Evolutionary conservation across 2,113 vertebrate species (phyloP).

Genomic region (Bucco capensis): DNA sequence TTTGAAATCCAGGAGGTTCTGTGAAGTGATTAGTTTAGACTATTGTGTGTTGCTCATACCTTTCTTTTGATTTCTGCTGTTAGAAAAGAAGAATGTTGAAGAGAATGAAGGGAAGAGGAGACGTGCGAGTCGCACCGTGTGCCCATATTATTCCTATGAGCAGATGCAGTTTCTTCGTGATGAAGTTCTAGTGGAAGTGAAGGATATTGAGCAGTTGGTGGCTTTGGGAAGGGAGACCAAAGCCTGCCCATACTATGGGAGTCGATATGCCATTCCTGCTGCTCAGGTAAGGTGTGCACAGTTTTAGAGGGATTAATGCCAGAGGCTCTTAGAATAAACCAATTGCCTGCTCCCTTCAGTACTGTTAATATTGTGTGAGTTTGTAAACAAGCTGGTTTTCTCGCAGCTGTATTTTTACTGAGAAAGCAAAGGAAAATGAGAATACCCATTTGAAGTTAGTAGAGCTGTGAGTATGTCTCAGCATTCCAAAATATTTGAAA

Average conservation of each 20-base stretch:
- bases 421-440: background rate
- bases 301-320: background rate
- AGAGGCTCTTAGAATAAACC: background rate
- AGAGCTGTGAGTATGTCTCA: background rate
- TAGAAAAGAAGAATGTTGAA: slow-evolving; percentile 65
- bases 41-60: background rate
- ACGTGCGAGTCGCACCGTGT: slow-evolving; percentile 60
- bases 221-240: slow-evolving; percentile 77
- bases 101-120: slow-evolving; percentile 72
- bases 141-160: slow-evolving; percentile 80
- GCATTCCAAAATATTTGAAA: background rate
- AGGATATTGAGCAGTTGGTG: slow-evolving; percentile 90
- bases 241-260: slow-evolving; percentile 90
- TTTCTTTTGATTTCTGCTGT: background rate
- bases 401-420: background rate
- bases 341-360: background rate
- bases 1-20: background rate
- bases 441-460: background rate
- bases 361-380: background rate
- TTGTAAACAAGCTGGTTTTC: background rate
- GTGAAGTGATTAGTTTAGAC: background rate
- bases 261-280: slow-evolving; percentile 84
- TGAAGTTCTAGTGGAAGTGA: slow-evolving; percentile 80
- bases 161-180: slow-evolving; percentile 86
- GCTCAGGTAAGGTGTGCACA: slow-evolving; percentile 72